A percentile compares a stretch with the other conserved stretches of the same genome.
These are phyloP conservation scores for Spheniscus mendiculus DNA, from an alignment of 2,113 vertebrate species.

Conservation along the genomic window DNA sequence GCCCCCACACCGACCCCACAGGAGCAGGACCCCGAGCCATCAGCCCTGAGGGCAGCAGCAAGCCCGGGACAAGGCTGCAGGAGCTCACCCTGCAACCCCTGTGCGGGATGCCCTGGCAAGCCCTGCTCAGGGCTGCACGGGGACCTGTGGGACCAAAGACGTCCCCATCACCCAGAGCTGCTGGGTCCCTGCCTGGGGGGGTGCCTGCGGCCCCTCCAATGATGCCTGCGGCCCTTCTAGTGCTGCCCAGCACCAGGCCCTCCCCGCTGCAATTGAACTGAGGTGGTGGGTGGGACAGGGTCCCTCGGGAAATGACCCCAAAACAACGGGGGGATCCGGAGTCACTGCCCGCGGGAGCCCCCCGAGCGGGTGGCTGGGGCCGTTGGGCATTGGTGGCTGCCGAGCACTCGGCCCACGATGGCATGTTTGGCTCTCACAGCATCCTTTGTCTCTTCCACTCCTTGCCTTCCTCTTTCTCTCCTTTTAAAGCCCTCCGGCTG, in stretches of 20 bases:
- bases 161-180: background rate
- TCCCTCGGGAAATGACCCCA: background rate
- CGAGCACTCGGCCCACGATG: rapidly evolving
- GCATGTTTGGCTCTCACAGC: background rate
- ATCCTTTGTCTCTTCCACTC: background rate
- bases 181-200: background rate
- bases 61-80: background rate
- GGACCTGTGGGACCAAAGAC: background rate
- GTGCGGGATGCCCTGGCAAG: background rate
- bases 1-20: rapidly evolving
- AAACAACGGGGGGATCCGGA: rapidly evolving
- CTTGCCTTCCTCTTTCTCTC: background rate
- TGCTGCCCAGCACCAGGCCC: background rate
- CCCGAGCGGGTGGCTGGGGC: rapidly evolving
- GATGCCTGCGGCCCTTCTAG: background rate
- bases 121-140: background rate
- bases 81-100: background rate
- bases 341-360: background rate
- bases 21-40: background rate
- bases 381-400: rapidly evolving
- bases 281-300: rapidly evolving
- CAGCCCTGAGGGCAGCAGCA: background rate
- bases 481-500: conserved; percentile 43
- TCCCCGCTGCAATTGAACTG: rapidly evolving
- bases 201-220: background rate